These are phyloP conservation scores for Forbesichthys papilliferus DNA, from an alignment of 2,113 vertebrate species.

Conservation along the genomic window DNA sequence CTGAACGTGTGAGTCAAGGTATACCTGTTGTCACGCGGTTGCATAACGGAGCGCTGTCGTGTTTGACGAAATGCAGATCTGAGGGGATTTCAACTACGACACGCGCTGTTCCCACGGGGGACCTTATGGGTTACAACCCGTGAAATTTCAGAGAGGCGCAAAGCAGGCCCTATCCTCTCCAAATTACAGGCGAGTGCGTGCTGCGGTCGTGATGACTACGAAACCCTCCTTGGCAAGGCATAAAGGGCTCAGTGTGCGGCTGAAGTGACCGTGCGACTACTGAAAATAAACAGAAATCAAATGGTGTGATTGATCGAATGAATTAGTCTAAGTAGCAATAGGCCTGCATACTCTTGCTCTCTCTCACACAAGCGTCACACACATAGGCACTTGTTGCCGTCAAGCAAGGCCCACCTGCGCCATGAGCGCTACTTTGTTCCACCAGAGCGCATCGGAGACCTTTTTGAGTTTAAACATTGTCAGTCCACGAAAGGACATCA, in stretches of 20 bases:
- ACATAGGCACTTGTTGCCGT: conserved; percentile 49
- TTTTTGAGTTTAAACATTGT: not conserved
- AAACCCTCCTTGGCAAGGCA: conserved; percentile 57
- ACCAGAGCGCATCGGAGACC: conserved; percentile 1
- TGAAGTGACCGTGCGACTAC: conserved; percentile 63
- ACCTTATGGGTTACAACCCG: conserved; percentile 59
- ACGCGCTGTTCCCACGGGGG: conserved; percentile 21
- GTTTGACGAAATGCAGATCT: conserved; percentile 73
- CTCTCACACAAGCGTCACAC: conserved; percentile 1
- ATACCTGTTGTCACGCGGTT: conserved; percentile 16
- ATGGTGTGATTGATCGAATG: conserved; percentile 72
- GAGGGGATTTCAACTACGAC: conserved; percentile 53
- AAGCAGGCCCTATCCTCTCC: conserved; percentile 51
- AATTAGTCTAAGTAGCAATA: conserved; percentile 61
- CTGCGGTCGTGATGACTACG: conserved; percentile 31
- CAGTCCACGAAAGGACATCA: too few species aligned
- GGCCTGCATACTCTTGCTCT: not conserved
- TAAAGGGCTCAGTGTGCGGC: conserved; percentile 66
- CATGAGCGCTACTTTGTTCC: conserved; percentile 23
- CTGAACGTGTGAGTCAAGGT: conserved; percentile 33
- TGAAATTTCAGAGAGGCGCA: conserved; percentile 67
- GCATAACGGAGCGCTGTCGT: conserved; percentile 37
- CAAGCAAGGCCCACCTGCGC: conserved; percentile 32
- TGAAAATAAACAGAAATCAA: conserved; percentile 77
- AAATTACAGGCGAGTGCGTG: conserved; percentile 52